Evolutionary conservation across 2,113 vertebrate species (phyloP).

Genomic region (Acrocephalus kingi): DNA sequence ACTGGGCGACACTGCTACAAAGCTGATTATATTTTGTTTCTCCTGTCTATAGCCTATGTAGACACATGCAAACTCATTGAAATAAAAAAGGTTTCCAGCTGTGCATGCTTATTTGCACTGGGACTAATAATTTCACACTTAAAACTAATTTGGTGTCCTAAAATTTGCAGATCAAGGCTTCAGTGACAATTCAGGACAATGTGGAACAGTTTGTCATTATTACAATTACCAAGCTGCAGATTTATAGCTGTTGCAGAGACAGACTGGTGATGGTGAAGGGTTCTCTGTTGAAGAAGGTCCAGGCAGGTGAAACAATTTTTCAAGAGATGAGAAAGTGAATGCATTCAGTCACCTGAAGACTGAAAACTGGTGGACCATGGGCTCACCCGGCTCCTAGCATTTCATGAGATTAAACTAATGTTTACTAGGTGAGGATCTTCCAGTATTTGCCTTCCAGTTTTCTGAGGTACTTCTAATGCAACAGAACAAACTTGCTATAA

Average conservation of each 20-base stretch:
- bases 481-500: neutral
- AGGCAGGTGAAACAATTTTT: neutral
- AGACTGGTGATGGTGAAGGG: neutral
- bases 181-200: neutral
- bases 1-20: too few species aligned
- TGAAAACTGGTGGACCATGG: neutral
- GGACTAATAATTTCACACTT: neutral
- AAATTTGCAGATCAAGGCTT: neutral
- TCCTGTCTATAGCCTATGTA: neutral
- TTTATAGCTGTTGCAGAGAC: neutral
- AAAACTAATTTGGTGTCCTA: neutral
- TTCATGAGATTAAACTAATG: neutral
- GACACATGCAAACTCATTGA: neutral
- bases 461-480: neutral
- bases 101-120: neutral
- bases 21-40: neutral
- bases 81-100: neutral
- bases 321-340: neutral
- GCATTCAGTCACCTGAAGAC: neutral
- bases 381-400: neutral
- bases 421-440: neutral
- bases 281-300: neutral
- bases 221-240: neutral
- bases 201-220: neutral
- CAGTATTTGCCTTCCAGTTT: neutral